Conservation (phyloP, 2,113 vertebrate species). For the Hipposideros armiger region DNA sequence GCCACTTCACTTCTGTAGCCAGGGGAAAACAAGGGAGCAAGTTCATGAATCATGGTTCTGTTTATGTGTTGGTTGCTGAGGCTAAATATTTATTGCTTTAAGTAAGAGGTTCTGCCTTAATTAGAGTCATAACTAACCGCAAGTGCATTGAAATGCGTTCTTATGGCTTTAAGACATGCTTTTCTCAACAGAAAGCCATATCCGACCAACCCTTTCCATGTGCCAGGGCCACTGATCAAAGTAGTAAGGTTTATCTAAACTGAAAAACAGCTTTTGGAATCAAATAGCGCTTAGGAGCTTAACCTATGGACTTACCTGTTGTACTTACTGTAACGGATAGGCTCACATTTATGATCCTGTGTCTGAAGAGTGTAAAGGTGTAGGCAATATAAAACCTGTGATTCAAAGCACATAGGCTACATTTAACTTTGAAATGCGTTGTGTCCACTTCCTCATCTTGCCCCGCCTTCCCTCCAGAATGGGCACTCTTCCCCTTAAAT, state of each 20-base stretch:
- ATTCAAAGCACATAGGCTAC: not conserved
- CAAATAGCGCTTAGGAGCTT: not conserved
- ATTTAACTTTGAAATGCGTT: not conserved
- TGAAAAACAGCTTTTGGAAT: not conserved
- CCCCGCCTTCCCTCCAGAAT: not conserved
- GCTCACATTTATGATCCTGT: fast-evolving
- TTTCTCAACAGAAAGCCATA: not conserved
- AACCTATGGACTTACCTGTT: not conserved
- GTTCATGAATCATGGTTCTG: conserved; percentile 76
- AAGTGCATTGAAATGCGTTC: not conserved
- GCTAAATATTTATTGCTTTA: conserved; percentile 82
- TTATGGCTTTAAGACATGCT: not conserved
- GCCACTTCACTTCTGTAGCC: not conserved
- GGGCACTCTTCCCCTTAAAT: fast-evolving
- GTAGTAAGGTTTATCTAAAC: not conserved
- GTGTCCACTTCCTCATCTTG: not conserved
- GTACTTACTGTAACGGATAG: not conserved
- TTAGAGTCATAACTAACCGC: conserved; percentile 66
- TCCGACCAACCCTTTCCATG: not conserved
- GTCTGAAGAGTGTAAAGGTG: not conserved
- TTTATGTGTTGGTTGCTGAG: conserved; percentile 77
- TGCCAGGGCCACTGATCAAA: not conserved
- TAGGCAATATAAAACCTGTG: not conserved
- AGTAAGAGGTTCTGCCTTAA: conserved; percentile 78
- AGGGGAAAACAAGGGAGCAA: conserved; percentile 43